Evolutionary conservation across 2,888 invertebrate genomes (phyloP).

Genomic region (Melinopterus prodromus): DNA sequence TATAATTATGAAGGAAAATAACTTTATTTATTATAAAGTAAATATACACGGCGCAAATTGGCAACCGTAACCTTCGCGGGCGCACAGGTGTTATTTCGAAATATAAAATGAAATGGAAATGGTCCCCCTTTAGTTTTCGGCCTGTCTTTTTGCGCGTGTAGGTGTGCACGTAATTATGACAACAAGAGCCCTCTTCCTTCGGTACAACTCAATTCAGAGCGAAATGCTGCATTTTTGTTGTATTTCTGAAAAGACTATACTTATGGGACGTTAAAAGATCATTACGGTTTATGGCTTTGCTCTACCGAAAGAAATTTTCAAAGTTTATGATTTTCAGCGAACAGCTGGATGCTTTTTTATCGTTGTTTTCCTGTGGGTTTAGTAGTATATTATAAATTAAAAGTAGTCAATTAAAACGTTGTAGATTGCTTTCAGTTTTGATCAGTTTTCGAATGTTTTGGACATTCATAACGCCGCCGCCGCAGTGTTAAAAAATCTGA

Average conservation of each 20-base stretch:
- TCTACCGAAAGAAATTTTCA: neutral
- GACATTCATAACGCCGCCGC: too few species aligned
- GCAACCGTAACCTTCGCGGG: neutral
- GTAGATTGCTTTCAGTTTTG: too few species aligned
- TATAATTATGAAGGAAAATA: slow-evolving; percentile 24
- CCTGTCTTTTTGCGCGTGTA: neutral
- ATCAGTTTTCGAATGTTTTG: too few species aligned
- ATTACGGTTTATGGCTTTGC: neutral
- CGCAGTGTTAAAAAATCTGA: too few species aligned
- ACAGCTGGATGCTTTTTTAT: too few species aligned
- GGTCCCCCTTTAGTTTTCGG: neutral
- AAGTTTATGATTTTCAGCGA: neutral
- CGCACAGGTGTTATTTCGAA: neutral
- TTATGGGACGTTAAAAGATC: neutral
- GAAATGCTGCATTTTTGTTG: neutral
- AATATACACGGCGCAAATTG: neutral
- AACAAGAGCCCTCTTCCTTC: neutral
- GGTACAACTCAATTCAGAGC: neutral
- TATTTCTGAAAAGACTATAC: neutral
- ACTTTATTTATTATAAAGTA: slow-evolving; percentile 25
- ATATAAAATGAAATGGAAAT: neutral
- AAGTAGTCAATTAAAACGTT: too few species aligned
- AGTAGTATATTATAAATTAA: too few species aligned
- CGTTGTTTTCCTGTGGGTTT: too few species aligned
- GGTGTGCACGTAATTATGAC: neutral